phyloP scores from a whole-genome alignment of 2,797 vertebrate genomes.

The Gymnopithys bicolor region DNA sequence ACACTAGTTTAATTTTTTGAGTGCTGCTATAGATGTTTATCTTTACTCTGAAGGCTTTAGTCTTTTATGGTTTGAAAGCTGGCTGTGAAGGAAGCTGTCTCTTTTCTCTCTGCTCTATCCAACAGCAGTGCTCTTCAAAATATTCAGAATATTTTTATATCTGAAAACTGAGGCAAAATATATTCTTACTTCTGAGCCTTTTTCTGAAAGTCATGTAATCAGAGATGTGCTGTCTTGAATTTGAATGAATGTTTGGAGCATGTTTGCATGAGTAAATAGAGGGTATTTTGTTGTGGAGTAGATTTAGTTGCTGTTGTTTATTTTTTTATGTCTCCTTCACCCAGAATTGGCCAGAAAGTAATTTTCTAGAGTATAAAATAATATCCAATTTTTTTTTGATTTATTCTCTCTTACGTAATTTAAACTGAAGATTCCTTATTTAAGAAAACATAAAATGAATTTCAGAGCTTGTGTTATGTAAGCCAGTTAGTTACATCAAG shows the following conservation, averaged over 20 bases:
- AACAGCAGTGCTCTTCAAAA: not conserved
- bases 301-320: not conserved
- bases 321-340: not conserved
- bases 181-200: slow-evolving; percentile 3
- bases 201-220: slow-evolving; percentile 14
- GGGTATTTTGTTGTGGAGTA: not conserved
- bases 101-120: not conserved
- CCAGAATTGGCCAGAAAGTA: not conserved
- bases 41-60: slow-evolving; percentile 22
- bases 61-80: slow-evolving; percentile 18
- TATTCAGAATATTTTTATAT: not conserved
- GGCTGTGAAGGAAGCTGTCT: not conserved
- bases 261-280: slow-evolving; percentile 16
- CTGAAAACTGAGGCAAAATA: not conserved
- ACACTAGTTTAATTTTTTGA: not conserved
- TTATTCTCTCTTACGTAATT: slow-evolving; percentile 56
- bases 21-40: slow-evolving; percentile 27
- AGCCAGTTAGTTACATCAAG: slow-evolving; percentile 61
- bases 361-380: not conserved
- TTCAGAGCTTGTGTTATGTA: slow-evolving; percentile 63
- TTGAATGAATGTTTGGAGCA: slow-evolving; percentile 1
- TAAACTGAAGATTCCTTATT: slow-evolving; percentile 57
- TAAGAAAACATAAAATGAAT: slow-evolving; percentile 59
- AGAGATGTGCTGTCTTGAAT: not conserved
- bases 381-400: not conserved